These are phyloP conservation scores for Aplysina aerophoba DNA, from an alignment of 37 sponge, comb jelly and placozoan genomes.

Conservation along the genomic window DNA sequence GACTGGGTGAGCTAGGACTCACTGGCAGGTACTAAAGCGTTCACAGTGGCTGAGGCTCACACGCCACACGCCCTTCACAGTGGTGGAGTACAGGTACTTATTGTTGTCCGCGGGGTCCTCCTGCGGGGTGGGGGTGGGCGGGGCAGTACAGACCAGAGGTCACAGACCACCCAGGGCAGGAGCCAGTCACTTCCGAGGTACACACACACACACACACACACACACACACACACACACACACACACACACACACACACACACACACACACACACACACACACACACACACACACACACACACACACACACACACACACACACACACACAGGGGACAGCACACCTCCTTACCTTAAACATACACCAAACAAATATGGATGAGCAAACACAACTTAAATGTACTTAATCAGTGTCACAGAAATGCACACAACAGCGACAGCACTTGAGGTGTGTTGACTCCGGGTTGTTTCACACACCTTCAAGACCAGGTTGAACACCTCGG, in stretches of 20 bases:
- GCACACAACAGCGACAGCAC: too few relatives aligned
- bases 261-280: constrained; percentile 19
- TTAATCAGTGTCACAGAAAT: too few relatives aligned
- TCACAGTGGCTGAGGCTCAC: background rate
- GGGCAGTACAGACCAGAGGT: too few relatives aligned
- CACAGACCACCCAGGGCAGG: too few relatives aligned
- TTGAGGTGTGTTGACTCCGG: background rate
- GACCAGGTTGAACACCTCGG: background rate
- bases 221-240: constrained; percentile 15
- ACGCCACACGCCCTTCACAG: background rate
- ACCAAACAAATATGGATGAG: too few relatives aligned
- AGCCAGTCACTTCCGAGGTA: background rate
- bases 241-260: background rate
- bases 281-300: constrained; percentile 28
- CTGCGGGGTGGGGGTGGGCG: too few relatives aligned
- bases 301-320: constrained; percentile 2
- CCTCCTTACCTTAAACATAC: too few relatives aligned
- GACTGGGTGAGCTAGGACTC: background rate
- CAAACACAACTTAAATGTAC: too few relatives aligned
- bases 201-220: constrained; percentile 4
- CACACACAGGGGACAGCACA: background rate
- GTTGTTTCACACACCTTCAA: background rate
- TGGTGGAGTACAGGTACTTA: too few relatives aligned
- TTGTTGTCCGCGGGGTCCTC: too few relatives aligned
- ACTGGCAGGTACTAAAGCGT: constrained; percentile 13